Conservation (phyloP, 2,888 invertebrate species). For the Altica lythri region DNA sequence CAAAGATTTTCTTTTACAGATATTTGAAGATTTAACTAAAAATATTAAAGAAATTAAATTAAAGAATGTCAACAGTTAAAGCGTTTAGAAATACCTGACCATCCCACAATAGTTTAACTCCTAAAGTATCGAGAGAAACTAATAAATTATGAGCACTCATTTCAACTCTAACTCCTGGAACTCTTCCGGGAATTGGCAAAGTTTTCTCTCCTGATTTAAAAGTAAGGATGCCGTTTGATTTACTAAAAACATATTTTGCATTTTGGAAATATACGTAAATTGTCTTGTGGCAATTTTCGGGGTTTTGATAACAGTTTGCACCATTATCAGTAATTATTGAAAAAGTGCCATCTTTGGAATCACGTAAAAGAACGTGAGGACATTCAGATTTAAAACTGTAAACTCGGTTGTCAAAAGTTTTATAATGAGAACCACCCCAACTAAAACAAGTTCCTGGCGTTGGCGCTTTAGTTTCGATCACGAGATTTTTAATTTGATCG, state of each 20-base stretch:
- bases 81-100: conserved; percentile 56
- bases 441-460: conserved; percentile 74
- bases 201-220: conserved; percentile 47
- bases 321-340: conserved; percentile 66
- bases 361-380: conserved; percentile 73
- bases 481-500: conserved; percentile 13
- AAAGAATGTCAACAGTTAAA: too few relatives aligned
- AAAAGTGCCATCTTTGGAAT: conserved; percentile 72
- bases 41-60: conserved; percentile 5
- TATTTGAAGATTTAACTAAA: conserved; percentile 68
- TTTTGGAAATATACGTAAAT: conserved; percentile 72
- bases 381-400: conserved; percentile 79
- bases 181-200: conserved; percentile 72
- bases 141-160: conserved; percentile 73
- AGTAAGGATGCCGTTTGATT: conserved; percentile 41
- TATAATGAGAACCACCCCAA: conserved; percentile 81
- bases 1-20: conserved; percentile 72
- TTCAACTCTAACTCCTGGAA: conserved; percentile 74
- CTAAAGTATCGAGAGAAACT: conserved; percentile 69
- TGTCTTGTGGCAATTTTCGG: conserved; percentile 58
- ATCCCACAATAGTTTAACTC: conserved; percentile 79
- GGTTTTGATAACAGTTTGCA: conserved; percentile 59
- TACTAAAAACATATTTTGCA: conserved; percentile 66
- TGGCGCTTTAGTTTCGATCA: conserved; percentile 55
- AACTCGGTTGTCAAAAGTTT: conserved; percentile 83